phyloP scores from a whole-genome alignment of 2,888 invertebrate genomes.

The Cheiracanthium punctorium region DNA sequence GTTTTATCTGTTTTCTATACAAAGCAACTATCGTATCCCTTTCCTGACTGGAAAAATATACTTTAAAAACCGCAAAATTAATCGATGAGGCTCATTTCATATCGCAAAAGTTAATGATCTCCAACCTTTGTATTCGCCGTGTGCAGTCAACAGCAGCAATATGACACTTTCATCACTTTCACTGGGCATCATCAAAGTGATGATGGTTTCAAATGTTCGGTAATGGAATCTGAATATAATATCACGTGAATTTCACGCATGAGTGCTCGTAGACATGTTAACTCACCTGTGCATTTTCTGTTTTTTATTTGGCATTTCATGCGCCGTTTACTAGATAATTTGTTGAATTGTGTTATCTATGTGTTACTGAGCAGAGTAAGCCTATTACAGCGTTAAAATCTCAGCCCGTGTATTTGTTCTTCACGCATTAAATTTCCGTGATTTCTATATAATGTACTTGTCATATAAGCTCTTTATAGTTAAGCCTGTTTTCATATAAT shows the following conservation, averaged over 20 bases:
- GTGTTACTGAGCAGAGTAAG: constrained; percentile 27
- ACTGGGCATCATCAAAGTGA: neutral
- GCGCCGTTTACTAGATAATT: constrained; percentile 46
- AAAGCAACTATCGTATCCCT: too few species aligned
- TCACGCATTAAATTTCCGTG: too few species aligned
- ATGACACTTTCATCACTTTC: neutral
- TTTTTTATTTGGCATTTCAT: constrained; percentile 44
- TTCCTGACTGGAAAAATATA: too few species aligned
- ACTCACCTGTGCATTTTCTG: constrained; percentile 33
- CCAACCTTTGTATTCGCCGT: neutral
- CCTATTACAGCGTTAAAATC: neutral
- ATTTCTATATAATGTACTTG: too few species aligned
- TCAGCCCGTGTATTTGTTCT: too few species aligned
- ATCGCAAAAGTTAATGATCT: neutral
- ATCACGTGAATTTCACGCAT: constrained; percentile 51
- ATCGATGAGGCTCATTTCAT: too few species aligned
- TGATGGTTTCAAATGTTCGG: neutral
- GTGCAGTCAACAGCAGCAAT: neutral
- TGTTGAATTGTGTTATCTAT: constrained; percentile 47
- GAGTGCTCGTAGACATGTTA: constrained; percentile 45
- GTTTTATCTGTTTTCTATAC: too few species aligned
- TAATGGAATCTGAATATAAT: constrained; percentile 7
- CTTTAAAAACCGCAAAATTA: too few species aligned
- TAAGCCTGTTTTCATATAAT: too few species aligned
- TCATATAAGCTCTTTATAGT: too few species aligned